A percentile compares a stretch with the other conserved stretches of the same genome.
phyloP scores from a whole-genome alignment of 2,797 vertebrate species.

The Darevskia mixta region DNA sequence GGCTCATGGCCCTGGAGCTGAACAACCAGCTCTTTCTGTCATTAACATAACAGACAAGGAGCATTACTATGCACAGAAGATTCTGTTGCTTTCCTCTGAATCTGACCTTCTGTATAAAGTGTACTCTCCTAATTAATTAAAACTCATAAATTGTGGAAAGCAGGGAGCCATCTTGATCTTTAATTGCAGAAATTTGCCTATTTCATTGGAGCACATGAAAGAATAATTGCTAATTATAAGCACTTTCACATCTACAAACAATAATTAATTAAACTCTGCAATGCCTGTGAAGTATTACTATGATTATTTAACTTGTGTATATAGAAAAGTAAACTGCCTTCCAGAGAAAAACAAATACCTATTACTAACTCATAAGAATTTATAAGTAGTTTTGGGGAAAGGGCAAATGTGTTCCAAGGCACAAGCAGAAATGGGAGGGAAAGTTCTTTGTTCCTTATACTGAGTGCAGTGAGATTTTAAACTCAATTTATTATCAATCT shows the following conservation, averaged over 20 bases:
- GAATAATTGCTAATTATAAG: conserved; percentile 55
- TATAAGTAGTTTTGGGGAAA: conserved; percentile 8
- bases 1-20: background rate
- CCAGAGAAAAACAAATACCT: conserved; percentile 22
- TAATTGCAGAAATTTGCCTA: conserved; percentile 47
- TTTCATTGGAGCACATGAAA: conserved; percentile 48
- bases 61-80: conserved; percentile 24
- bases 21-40: background rate
- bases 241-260: conserved; percentile 47
- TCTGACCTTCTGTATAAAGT: conserved; percentile 43
- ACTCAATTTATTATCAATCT: background rate
- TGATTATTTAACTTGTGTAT: conserved; percentile 48
- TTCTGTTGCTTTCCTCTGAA: conserved; percentile 29
- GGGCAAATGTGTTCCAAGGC: background rate
- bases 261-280: conserved; percentile 47
- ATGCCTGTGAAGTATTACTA: conserved; percentile 41
- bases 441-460: background rate
- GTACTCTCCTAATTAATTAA: conserved; percentile 47
- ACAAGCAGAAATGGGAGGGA: background rate
- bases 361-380: background rate
- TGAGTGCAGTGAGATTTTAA: background rate
- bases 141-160: conserved; percentile 48
- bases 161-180: conserved; percentile 45
- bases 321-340: conserved; percentile 15
- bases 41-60: conserved; percentile 7